phyloP scores from a whole-genome alignment of 1,140 invertebrate genomes.

The Melitaea cinxia region DNA sequence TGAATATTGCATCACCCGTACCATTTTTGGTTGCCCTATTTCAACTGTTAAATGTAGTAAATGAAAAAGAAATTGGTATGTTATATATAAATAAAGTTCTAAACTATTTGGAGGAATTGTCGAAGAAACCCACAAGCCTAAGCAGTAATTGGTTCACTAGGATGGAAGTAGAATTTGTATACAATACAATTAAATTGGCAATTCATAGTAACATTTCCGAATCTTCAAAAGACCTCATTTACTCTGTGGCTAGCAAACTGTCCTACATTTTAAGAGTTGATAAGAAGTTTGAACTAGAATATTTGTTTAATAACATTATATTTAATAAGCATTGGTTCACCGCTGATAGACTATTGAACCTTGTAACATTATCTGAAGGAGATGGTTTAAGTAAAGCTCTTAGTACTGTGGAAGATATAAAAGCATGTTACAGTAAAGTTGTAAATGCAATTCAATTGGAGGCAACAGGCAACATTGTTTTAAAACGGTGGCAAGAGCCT shows the following conservation, averaged over 20 bases:
- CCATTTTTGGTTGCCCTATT: constrained; percentile 78
- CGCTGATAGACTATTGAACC: constrained; percentile 77
- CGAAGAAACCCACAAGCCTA: constrained; percentile 63
- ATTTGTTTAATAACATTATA: constrained; percentile 79
- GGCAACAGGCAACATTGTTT: constrained; percentile 49
- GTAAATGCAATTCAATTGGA: constrained; percentile 69
- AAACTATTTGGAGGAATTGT: constrained; percentile 57
- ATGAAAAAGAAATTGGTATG: constrained; percentile 48
- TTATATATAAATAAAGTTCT: constrained; percentile 46
- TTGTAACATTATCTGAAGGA: constrained; percentile 74
- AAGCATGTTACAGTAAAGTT: constrained; percentile 76
- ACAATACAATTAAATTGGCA: constrained; percentile 75
- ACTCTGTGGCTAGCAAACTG: constrained; percentile 80
- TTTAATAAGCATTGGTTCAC: constrained; percentile 83
- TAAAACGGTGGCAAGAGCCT: constrained; percentile 72
- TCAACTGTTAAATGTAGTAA: constrained; percentile 51
- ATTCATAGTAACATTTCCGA: constrained; percentile 52
- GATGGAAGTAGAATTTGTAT: constrained; percentile 81
- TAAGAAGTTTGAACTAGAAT: constrained; percentile 76
- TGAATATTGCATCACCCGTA: constrained; percentile 78
- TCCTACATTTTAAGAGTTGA: constrained; percentile 80
- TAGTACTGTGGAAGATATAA: constrained; percentile 72
- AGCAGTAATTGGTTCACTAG: constrained; percentile 83
- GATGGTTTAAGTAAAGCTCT: constrained; percentile 74
- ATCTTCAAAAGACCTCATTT: constrained; percentile 74